Evolutionary conservation across 2,888 invertebrate species (phyloP), one percentile per base, ranked within the genome.

Genomic region (Zeuzera pyrina): DNA sequence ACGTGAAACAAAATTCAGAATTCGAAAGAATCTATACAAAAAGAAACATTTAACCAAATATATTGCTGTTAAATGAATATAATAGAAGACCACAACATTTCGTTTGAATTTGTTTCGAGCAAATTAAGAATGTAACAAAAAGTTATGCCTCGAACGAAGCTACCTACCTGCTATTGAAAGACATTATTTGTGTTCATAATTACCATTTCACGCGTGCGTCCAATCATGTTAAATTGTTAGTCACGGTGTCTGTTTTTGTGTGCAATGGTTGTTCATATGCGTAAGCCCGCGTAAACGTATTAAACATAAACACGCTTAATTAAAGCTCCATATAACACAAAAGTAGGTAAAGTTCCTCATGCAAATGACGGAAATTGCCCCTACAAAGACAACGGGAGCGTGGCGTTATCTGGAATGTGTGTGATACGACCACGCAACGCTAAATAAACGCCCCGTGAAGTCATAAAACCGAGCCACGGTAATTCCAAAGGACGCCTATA

Each of bases 401-500:
- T 43, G 41, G 49, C 47, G 63, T 57, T 69, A 69, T 67, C 65
- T 56, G 61, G 61, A 65, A 70, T 62, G 65, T 56, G 57, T 56
- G 54, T 60, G 64, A 67, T 69, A 65, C 73, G 60, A 68, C 64
- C 71, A 69, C 68, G 68, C 69, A 63, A 59, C 58, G 63, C 67
- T 61, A 62, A 76, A 71, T 69, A 76, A 79, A 81, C 72, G 69
- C 69, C 66, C 73, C 74, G 78, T 79, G 63, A 77, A 78, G 66
- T 67, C 69, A 70, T 81, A 81, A 81, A 79, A 74, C 66, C 69
- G 58, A 64, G 64, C 74, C 77, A 70, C 71, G 65, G 73, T 77
- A 73, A 78, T 70, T 71, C 69, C 69, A 74, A 77, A 78, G 79
- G 81, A 78, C 69, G 69, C 62, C 79, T 71, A 81, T 83, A 81